Percentiles rank a stretch among this genome's conserved stretches.
Conservation (phyloP, 2,797 vertebrate genomes). For the Pitangus sulphuratus region DNA sequence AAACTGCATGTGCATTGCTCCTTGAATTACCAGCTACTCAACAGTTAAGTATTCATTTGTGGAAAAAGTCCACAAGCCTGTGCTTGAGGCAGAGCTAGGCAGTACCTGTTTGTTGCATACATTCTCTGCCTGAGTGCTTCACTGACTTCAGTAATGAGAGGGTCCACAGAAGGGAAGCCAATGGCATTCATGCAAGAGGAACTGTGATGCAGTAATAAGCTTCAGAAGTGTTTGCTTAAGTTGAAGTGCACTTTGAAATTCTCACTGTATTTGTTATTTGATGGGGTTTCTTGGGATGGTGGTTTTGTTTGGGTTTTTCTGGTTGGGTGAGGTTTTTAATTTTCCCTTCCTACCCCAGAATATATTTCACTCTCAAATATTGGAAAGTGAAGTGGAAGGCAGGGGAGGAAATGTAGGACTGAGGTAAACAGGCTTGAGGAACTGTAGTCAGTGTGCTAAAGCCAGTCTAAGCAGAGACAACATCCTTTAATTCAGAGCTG, state of each 20-base stretch:
- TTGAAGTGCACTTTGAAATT: not conserved
- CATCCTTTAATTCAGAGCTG: not conserved
- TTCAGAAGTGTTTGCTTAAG: not conserved
- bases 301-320: not conserved
- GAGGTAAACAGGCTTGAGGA: not conserved
- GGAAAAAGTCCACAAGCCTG: not conserved
- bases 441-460: not conserved
- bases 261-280: not conserved
- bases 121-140: not conserved
- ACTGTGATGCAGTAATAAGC: not conserved
- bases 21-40: not conserved
- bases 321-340: not conserved
- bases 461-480: not conserved
- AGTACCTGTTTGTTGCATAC: not conserved
- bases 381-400: not conserved
- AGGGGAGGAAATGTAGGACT: not conserved
- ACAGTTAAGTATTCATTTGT: not conserved
- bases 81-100: not conserved
- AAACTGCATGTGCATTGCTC: not conserved
- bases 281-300: not conserved
- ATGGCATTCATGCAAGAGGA: not conserved
- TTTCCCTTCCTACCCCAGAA: not conserved
- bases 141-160: not conserved
- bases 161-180: not conserved
- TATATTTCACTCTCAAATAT: not conserved